These are phyloP conservation scores for Diaphora mendica DNA, from an alignment of 2,888 invertebrate species.

Conservation along the genomic window DNA sequence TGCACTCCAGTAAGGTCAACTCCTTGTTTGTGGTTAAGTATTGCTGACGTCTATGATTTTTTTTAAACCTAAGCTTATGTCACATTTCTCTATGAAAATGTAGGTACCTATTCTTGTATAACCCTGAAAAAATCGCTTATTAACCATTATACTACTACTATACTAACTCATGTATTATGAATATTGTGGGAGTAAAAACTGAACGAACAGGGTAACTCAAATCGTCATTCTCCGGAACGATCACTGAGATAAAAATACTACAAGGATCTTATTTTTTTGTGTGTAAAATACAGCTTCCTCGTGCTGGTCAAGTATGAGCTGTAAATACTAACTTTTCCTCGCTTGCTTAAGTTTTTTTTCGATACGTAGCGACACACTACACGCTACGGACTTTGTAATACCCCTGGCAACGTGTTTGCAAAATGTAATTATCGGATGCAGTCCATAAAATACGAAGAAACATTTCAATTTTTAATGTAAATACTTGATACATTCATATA, in stretches of 20 bases:
- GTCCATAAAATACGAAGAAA: neutral
- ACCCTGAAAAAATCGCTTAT: neutral
- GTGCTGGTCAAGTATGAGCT: too few relatives aligned
- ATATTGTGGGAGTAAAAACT: neutral
- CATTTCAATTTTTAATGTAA: neutral
- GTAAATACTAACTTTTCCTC: neutral
- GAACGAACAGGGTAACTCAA: neutral
- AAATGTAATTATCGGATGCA: neutral
- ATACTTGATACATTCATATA: neutral
- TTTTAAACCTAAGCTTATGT: neutral
- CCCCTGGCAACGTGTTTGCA: neutral
- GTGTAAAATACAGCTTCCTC: neutral
- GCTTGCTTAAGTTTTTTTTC: too few relatives aligned
- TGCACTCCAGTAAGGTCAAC: constrained; percentile 12
- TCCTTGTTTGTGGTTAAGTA: constrained; percentile 7
- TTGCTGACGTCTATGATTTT: neutral
- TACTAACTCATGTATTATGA: neutral
- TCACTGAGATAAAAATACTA: neutral
- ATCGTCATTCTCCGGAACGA: neutral
- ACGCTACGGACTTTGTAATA: too few relatives aligned
- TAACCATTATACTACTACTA: neutral
- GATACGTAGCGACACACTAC: too few relatives aligned
- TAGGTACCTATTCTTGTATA: neutral
- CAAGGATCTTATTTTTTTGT: neutral
- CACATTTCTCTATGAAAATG: neutral